Evolutionary conservation across 2,888 invertebrate species (phyloP), one percentile per base, ranked within the genome.

Genomic region (Holacanthella duospinosa): DNA sequence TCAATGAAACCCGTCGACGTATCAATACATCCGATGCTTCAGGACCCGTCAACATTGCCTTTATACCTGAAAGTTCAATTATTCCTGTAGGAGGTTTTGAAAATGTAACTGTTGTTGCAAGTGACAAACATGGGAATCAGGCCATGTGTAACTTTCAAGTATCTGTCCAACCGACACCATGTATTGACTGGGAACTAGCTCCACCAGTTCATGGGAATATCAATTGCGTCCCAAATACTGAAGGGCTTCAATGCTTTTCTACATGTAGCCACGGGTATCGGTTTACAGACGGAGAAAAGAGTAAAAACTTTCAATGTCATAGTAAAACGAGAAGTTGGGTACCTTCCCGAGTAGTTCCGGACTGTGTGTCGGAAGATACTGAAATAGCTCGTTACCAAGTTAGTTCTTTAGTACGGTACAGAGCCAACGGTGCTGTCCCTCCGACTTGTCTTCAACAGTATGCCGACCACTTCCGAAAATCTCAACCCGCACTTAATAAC

Each of bases 301-400:
- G 87, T 0, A 93, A 93, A 77, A 87, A 88, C 0, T 94, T 91
- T 77, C 83, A 86, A 1, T 94, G 93, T 75, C 87, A 89, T 76
- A 83, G 84, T 0, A 87, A 86, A 72, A 75, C 76, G n/a, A 85
- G 86, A 58, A 82, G 86, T 64, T 94, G 94, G 94, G 82, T 84
- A 12, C 94, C 95, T 1, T 85, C 86, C 1, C 87, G 89, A 9
- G 88, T 93, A 56, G 93, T 69, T 26, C 69, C 70, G 16, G 70
- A 71, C 55, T 70, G 71, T 60, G 69, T 70, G 73, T 63, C 76
- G 53, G 70, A 74, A 86, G 88, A 93, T 77, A 93, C 93, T 21
- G 90, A 93, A 76, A 91, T 93, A 81, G 93, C 93, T n/a, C 88
- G 90, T 67, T 93, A 93, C 74, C 92, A 93, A 74, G 90, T 93